Percentiles rank a stretch among this genome's conserved stretches.
phyloP scores from a whole-genome alignment of 2,888 invertebrate genomes.

The Sympetrum striolatum region DNA sequence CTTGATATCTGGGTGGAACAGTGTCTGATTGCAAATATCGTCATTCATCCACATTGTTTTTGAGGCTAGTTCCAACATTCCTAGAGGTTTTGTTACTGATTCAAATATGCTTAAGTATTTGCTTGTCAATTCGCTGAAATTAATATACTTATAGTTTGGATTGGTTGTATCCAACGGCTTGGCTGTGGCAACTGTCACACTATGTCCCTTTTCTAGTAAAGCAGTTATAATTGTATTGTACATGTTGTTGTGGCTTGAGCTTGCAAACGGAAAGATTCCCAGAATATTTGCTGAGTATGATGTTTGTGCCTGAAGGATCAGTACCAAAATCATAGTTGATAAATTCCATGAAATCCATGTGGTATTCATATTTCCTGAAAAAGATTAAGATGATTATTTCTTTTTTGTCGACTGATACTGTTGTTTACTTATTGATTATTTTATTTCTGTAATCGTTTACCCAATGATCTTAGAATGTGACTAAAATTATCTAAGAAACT shows the following conservation, averaged over 20 bases:
- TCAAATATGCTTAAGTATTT: background rate
- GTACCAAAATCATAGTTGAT: background rate
- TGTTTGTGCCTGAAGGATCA: background rate
- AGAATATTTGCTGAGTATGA: background rate
- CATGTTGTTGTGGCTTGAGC: constrained; percentile 17
- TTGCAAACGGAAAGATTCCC: background rate
- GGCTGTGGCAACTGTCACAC: background rate
- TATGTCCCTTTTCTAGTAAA: background rate
- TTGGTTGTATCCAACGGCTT: background rate
- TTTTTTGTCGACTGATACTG: no score
- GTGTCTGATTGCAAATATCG: background rate
- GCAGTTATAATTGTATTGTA: background rate
- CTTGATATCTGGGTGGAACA: background rate
- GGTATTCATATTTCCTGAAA: no score
- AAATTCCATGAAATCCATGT: background rate
- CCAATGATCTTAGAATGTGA: no score
- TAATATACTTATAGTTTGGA: background rate
- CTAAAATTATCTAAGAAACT: no score
- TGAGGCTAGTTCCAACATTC: background rate
- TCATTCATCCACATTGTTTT: background rate
- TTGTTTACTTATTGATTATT: no score
- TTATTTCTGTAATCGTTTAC: no score
- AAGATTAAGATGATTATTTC: no score
- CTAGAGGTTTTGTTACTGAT: background rate
- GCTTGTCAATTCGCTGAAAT: background rate